Conservation (phyloP, 1,140 invertebrate genomes). For the Pomacea maculata region DNA sequence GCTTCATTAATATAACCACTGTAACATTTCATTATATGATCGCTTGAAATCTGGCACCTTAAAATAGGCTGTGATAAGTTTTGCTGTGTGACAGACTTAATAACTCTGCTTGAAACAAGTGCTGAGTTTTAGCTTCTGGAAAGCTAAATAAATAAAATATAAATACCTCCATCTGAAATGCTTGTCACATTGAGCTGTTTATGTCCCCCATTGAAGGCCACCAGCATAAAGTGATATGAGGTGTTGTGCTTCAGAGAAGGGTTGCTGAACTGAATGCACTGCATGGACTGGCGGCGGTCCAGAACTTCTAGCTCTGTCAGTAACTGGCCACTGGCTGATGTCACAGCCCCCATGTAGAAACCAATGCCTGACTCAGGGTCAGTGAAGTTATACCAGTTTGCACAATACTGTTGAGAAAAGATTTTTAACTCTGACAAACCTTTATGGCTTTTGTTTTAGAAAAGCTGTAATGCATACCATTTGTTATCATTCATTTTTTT, state of each 20-base stretch:
- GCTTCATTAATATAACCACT: neutral
- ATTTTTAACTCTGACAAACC: neutral
- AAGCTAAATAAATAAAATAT: neutral
- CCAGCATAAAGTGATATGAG: slow-evolving; percentile 29
- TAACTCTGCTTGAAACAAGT: no score
- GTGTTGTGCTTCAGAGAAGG: slow-evolving; percentile 32
- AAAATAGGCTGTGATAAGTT: no score
- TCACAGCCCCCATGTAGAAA: slow-evolving; percentile 24
- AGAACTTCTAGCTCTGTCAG: slow-evolving; percentile 27
- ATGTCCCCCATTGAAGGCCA: slow-evolving; percentile 38
- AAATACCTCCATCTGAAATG: slow-evolving; percentile 38
- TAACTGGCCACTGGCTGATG: slow-evolving; percentile 18
- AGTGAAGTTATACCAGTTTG: slow-evolving; percentile 42
- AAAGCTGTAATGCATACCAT: neutral
- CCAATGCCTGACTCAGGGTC: slow-evolving; percentile 44
- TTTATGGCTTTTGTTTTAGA: neutral
- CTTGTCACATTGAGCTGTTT: slow-evolving; percentile 30
- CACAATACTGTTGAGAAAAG: slow-evolving; percentile 30
- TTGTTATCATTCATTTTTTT: no score
- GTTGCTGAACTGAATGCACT: slow-evolving; percentile 23
- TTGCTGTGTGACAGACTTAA: no score
- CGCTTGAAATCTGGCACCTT: neutral
- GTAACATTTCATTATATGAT: neutral
- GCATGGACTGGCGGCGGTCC: slow-evolving; percentile 18
- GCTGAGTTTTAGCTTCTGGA: no score